These are phyloP conservation scores for Zootoca vivipara DNA, from an alignment of 2,113 vertebrate species.

Conservation along the genomic window DNA sequence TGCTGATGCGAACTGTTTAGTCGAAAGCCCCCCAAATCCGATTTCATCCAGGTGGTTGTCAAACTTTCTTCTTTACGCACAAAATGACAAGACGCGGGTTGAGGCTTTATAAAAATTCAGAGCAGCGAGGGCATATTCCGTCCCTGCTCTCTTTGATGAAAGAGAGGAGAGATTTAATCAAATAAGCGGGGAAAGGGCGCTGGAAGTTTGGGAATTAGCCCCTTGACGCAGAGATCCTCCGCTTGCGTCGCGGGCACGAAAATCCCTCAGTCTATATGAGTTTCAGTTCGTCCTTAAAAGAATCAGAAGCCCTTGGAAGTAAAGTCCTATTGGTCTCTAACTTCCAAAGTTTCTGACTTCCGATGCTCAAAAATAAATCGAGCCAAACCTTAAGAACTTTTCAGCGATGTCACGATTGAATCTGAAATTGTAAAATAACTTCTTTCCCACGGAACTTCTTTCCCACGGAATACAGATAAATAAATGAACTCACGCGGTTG, in stretches of 20 bases:
- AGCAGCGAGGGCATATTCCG: not conserved
- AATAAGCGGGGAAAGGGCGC: not conserved
- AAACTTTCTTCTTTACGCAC: not conserved
- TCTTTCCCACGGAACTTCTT: not conserved
- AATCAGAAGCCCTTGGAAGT: not conserved
- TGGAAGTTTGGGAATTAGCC: not conserved
- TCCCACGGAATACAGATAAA: too few relatives aligned
- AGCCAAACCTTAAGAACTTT: too few relatives aligned
- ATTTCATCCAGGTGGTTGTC: not conserved
- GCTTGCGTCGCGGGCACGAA: too few relatives aligned
- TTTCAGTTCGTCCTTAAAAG: not conserved
- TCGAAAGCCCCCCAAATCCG: not conserved
- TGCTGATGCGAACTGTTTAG: too few relatives aligned
- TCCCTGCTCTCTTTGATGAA: not conserved
- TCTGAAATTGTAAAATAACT: not conserved
- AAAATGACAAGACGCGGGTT: too few relatives aligned
- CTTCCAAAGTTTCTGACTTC: not conserved
- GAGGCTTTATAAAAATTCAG: not conserved
- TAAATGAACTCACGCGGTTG: too few relatives aligned
- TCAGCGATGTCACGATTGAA: too few relatives aligned
- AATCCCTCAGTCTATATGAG: too few relatives aligned
- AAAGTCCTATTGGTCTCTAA: not conserved
- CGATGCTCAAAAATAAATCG: not conserved
- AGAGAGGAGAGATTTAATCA: not conserved
- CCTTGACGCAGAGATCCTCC: not conserved